Conservation (phyloP, 2,888 invertebrate species). For the Lasioglossum leucozonium region DNA sequence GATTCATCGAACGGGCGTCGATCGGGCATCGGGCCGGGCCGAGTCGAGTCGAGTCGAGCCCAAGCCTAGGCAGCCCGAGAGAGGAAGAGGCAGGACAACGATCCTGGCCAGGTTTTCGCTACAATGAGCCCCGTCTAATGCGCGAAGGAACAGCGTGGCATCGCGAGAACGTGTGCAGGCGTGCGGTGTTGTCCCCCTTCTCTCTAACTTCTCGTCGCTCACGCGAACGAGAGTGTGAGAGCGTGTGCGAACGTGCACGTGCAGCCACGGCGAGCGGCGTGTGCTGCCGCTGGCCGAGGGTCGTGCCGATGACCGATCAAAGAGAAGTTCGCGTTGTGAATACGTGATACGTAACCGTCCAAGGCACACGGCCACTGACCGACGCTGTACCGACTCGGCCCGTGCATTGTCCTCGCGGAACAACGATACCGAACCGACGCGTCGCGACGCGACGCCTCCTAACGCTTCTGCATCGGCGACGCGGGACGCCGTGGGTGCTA, state of each 20-base stretch:
- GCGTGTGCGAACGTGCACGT: constrained; percentile 19
- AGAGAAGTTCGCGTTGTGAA: constrained; percentile 81
- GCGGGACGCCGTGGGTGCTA: background rate
- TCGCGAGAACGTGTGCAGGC: constrained; percentile 54
- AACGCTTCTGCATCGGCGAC: constrained; percentile 20
- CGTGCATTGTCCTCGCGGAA: constrained; percentile 76
- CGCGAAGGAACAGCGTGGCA: constrained; percentile 55
- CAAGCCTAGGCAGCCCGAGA: background rate
- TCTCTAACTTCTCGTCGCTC: constrained; percentile 12
- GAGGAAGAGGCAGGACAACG: constrained; percentile 24
- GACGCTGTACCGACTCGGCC: constrained; percentile 68
- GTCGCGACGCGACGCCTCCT: constrained; percentile 14
- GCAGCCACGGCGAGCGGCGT: constrained; percentile 11
- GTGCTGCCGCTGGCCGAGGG: constrained; percentile 70
- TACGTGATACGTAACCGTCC: constrained; percentile 83
- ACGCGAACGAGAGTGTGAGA: constrained; percentile 10
- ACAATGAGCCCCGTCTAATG: constrained; percentile 69
- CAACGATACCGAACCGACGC: constrained; percentile 46
- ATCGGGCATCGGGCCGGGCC: background rate
- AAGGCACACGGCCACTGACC: constrained; percentile 81
- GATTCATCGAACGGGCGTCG: constrained; percentile 24
- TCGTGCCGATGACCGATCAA: constrained; percentile 84
- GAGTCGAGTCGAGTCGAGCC: too few species aligned
- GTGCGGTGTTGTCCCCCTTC: constrained; percentile 19
- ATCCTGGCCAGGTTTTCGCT: constrained; percentile 55